Percentiles rank a stretch among this genome's conserved stretches.
Conservation (phyloP, 1,140 invertebrate genomes). For the Anoplolepis gracilipes region DNA sequence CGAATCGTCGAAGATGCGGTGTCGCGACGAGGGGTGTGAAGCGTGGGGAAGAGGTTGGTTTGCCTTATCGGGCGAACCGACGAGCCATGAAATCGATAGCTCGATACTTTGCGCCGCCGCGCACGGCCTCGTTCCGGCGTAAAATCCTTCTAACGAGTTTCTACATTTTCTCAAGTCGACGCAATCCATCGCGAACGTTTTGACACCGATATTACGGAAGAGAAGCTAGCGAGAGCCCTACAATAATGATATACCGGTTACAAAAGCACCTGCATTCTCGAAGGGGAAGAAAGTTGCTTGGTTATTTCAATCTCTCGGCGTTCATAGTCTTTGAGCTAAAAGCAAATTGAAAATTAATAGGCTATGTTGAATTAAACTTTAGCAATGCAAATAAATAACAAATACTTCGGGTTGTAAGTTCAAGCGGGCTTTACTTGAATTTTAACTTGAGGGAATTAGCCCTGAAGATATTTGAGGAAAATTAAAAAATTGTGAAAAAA, state of each 20-base stretch:
- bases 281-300: constrained; percentile 12
- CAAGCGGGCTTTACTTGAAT: background rate
- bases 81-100: constrained; percentile 76
- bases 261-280: background rate
- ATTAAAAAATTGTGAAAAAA: constrained; percentile 30
- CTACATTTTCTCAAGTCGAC: constrained; percentile 68
- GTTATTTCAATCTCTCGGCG: constrained; percentile 20
- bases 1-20: constrained; percentile 65
- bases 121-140: constrained; percentile 62
- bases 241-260: background rate
- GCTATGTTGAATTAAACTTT: constrained; percentile 17
- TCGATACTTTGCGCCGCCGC: constrained; percentile 74
- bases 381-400: constrained; percentile 45
- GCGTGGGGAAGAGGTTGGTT: constrained; percentile 40
- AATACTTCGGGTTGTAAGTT: background rate
- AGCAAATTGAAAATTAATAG: constrained; percentile 32
- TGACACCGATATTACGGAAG: constrained; percentile 21
- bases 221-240: background rate
- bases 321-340: constrained; percentile 1
- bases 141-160: constrained; percentile 74
- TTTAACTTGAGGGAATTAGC: background rate
- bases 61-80: constrained; percentile 70
- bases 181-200: constrained; percentile 53
- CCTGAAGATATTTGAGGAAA: constrained; percentile 7
- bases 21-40: background rate